Conservation (phyloP, 2,888 invertebrate genomes). For the Rhagonycha lutea region DNA sequence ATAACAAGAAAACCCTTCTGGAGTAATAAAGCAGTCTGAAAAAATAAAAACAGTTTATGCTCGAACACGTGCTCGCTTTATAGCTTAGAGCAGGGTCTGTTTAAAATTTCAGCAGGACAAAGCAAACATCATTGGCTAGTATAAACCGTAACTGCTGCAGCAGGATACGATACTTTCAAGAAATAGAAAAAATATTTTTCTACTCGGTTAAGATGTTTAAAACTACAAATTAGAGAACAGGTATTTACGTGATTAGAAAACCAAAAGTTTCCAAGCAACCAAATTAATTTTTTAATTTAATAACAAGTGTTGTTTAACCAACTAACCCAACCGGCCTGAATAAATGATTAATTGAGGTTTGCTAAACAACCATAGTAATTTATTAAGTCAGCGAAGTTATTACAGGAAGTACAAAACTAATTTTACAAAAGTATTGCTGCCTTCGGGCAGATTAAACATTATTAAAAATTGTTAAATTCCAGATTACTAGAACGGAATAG, state of each 20-base stretch:
- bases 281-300: background rate
- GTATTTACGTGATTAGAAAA: background rate
- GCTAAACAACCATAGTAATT: background rate
- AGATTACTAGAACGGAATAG: background rate
- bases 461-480: background rate
- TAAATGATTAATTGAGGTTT: background rate
- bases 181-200: conserved; percentile 18
- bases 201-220: background rate
- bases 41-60: conserved; percentile 48
- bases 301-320: background rate
- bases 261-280: background rate
- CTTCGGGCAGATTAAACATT: background rate
- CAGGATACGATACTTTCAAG: conserved; percentile 21
- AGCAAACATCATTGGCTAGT: conserved; percentile 32
- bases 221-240: background rate
- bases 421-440: background rate
- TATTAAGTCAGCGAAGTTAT: background rate
- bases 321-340: background rate
- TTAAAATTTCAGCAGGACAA: conserved; percentile 44
- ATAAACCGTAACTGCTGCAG: conserved; percentile 27
- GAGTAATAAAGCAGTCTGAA: conserved; percentile 31
- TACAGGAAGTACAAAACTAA: background rate
- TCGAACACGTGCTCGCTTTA: conserved; percentile 45
- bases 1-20: conserved; percentile 29
- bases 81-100: conserved; percentile 40